These are phyloP conservation scores for Trichopria drosophilae DNA, from an alignment of 2,888 invertebrate genomes.

Conservation along the genomic window DNA sequence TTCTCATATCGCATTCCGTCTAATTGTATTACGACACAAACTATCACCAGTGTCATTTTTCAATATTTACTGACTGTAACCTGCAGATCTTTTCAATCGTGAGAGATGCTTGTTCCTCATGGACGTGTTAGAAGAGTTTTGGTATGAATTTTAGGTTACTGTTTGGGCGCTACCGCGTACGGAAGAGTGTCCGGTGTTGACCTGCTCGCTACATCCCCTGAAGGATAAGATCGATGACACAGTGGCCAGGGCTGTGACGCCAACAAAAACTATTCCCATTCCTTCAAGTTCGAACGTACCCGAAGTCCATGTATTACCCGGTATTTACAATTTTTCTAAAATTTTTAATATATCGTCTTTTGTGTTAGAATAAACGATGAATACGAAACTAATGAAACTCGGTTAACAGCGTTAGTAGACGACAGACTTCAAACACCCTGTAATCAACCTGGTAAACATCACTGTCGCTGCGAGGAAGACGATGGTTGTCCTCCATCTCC, in stretches of 20 bases:
- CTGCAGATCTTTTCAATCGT: no score
- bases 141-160: slow-evolving; percentile 56
- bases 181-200: slow-evolving; percentile 70
- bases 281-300: slow-evolving; percentile 39
- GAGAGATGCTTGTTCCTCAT: no score
- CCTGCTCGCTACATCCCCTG: slow-evolving; percentile 60
- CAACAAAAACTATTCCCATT: slow-evolving; percentile 49
- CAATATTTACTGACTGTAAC: no score
- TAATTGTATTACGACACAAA: no score
- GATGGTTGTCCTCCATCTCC: slow-evolving; percentile 61
- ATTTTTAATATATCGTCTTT: not conserved
- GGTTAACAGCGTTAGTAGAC: slow-evolving; percentile 61
- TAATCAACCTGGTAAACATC: slow-evolving; percentile 71
- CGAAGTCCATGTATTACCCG: slow-evolving; percentile 49
- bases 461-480: slow-evolving; percentile 75
- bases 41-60: no score
- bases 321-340: slow-evolving; percentile 36
- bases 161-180: slow-evolving; percentile 71
- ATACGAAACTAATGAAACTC: slow-evolving; percentile 1
- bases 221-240: slow-evolving; percentile 36
- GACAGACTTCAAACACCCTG: slow-evolving; percentile 74
- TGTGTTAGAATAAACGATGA: slow-evolving; percentile 11
- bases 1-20: no score
- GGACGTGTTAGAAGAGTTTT: no score
- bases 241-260: slow-evolving; percentile 49